Evolutionary conservation across 2,113 vertebrate species (phyloP), one percentile per base, ranked within the genome.

Genomic region (Zosterops japonicus): DNA sequence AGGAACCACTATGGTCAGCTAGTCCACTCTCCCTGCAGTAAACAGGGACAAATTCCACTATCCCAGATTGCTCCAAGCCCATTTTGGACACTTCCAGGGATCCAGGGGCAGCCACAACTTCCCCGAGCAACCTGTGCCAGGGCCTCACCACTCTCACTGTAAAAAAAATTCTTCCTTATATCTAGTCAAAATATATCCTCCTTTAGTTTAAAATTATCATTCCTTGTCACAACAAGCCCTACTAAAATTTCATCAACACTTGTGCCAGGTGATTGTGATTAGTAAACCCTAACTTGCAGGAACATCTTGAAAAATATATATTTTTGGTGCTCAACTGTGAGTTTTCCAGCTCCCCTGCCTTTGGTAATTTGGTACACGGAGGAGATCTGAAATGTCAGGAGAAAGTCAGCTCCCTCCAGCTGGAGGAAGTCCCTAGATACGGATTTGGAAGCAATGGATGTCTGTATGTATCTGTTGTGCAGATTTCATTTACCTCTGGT

Each of bases 51-150:
- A 0, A 4, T 70, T 29, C 23, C 28, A 17, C 22, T 14, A 1
- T 13, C 6, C 31, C 64, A 50, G 27, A 15, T 0, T 44, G 27
- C 3, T 64, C 22, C 64, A 63, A 61, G 0, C 29, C 21, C 15
- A 6, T 20, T 18, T 36, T 13, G 64, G 50, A 2, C 33, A 33
- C 3, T 69, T 33, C 49, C 80, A 83, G 64, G 22, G 35, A 44
- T 56, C 4, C 60, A 25, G 35, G 42, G 7, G 8, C 31, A 56
- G 33, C 22, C 23, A 33, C 56, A 69, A 15, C 22, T 49, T 77
- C 35, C 56, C 31, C 56, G 71, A 12, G 12, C 5, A 90, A 0
- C 14, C 64, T 49, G 4, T 49, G 35, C 18, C 56, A 63, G 25
- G 23, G 12, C 33, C 22, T 63, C 10, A 0, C 3, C 6, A 42